Evolutionary conservation across 2,797 vertebrate genomes (phyloP).

Genomic region (Acanthurus leucopareius): DNA sequence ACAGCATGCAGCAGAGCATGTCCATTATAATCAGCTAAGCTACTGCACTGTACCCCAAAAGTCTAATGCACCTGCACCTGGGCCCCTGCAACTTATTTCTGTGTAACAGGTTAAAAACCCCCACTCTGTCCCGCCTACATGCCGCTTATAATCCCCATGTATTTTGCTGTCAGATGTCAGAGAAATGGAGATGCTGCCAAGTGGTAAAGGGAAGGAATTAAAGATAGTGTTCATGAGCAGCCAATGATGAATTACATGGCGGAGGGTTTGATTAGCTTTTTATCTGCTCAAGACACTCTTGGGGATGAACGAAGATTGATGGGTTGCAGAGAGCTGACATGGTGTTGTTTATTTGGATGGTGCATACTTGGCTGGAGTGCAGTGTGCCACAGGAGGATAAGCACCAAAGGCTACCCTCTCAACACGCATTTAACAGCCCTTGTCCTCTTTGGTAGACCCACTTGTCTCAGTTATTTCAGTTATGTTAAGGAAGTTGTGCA

Average conservation of each 20-base stretch:
- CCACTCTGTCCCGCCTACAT: too few relatives aligned
- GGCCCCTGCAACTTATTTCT: too few relatives aligned
- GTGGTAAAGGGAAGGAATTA: slow-evolving; percentile 33
- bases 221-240: slow-evolving; percentile 66
- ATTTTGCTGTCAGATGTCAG: slow-evolving; percentile 22
- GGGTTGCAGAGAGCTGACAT: slow-evolving; percentile 55
- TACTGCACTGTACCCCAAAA: too few relatives aligned
- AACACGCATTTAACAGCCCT: slow-evolving; percentile 41
- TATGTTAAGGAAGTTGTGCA: slow-evolving; percentile 6
- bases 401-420: slow-evolving; percentile 45
- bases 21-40: too few relatives aligned
- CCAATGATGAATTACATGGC: slow-evolving; percentile 75
- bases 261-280: slow-evolving; percentile 82
- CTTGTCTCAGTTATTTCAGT: not conserved
- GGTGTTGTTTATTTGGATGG: slow-evolving; percentile 73
- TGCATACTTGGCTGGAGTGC: slow-evolving; percentile 55
- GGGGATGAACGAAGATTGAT: slow-evolving; percentile 74
- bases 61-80: too few relatives aligned
- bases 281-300: slow-evolving; percentile 78
- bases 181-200: slow-evolving; percentile 58
- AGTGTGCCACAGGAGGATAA: slow-evolving; percentile 50
- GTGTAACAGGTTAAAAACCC: too few relatives aligned
- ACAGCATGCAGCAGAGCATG: too few relatives aligned
- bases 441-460: slow-evolving; percentile 17
- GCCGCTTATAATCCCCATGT: too few relatives aligned